A percentile compares a stretch with the other conserved stretches of the same genome.
Evolutionary conservation across 2,113 vertebrate species (phyloP).

Genomic region (Pseudorectes ferrugineus): DNA sequence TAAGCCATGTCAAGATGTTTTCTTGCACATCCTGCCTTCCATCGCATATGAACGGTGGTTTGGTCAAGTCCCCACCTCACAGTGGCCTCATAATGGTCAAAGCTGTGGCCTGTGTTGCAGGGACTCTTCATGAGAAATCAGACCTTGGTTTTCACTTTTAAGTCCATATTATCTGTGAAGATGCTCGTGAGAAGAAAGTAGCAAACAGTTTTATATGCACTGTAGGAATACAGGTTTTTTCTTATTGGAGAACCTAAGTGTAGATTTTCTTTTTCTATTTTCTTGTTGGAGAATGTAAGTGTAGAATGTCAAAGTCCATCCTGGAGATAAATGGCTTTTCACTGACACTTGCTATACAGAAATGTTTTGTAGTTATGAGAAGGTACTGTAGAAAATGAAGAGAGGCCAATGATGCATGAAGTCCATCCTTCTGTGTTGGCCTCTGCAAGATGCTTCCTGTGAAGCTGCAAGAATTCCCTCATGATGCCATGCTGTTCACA

Average conservation of each 20-base stretch:
- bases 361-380: not conserved
- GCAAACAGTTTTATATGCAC: not conserved
- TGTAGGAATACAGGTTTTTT: not conserved
- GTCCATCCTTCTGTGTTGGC: not conserved
- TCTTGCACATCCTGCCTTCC: not conserved
- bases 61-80: not conserved
- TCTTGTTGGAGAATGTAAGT: not conserved
- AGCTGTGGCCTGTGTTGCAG: not conserved
- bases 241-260: not conserved
- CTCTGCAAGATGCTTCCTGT: not conserved
- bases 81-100: not conserved
- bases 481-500: not conserved
- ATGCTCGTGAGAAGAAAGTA: not conserved
- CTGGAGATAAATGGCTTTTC: not conserved
- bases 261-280: not conserved
- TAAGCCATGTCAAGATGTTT: not conserved
- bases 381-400: not conserved
- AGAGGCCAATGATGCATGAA: not conserved
- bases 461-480: not conserved
- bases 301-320: not conserved
- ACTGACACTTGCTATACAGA: not conserved
- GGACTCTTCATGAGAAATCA: not conserved
- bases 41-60: accelerated
- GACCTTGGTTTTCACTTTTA: not conserved
- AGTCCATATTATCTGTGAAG: not conserved